Evolutionary conservation across 1,140 invertebrate genomes (phyloP).

Genomic region (Drosophila tristis): DNA sequence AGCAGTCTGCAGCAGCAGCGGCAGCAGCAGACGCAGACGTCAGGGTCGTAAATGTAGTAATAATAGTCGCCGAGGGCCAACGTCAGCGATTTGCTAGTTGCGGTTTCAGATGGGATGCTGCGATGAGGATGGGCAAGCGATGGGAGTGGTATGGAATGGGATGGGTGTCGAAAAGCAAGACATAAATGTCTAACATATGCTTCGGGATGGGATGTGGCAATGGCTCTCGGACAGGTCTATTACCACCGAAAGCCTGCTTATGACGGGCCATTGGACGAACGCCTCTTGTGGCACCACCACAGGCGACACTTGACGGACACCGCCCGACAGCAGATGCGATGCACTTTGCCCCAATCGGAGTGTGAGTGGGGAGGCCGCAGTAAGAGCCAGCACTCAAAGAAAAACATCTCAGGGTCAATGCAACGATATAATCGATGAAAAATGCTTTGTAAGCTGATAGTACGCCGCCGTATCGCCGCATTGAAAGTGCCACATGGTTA

Average conservation of each 20-base stretch:
- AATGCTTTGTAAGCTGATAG: not conserved
- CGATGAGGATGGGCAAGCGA: not conserved
- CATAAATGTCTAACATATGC: conserved; percentile 77
- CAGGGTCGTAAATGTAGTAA: conserved; percentile 71
- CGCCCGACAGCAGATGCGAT: no score
- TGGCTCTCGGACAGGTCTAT: conserved; percentile 50
- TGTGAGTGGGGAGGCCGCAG: no score
- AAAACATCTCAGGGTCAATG: no score
- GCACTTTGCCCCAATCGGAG: no score
- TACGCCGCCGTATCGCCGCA: not conserved
- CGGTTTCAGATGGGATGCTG: conserved; percentile 11
- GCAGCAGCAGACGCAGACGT: conserved; percentile 21
- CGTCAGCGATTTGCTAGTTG: conserved; percentile 35
- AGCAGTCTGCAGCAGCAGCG: conserved; percentile 42
- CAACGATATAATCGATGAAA: not conserved
- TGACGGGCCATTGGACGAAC: conserved; percentile 42
- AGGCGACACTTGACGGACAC: conserved; percentile 1
- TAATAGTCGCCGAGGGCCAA: conserved; percentile 66
- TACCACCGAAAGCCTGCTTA: conserved; percentile 39
- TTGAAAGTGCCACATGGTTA: conserved; percentile 14
- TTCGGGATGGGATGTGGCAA: conserved; percentile 21
- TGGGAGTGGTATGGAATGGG: conserved; percentile 11
- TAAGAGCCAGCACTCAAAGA: not conserved
- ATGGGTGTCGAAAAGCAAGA: conserved; percentile 68
- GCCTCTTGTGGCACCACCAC: conserved; percentile 4